Base-by-base conservation (phyloP, 2,888 invertebrate species). In the Colostygia pectinataria region DNA sequence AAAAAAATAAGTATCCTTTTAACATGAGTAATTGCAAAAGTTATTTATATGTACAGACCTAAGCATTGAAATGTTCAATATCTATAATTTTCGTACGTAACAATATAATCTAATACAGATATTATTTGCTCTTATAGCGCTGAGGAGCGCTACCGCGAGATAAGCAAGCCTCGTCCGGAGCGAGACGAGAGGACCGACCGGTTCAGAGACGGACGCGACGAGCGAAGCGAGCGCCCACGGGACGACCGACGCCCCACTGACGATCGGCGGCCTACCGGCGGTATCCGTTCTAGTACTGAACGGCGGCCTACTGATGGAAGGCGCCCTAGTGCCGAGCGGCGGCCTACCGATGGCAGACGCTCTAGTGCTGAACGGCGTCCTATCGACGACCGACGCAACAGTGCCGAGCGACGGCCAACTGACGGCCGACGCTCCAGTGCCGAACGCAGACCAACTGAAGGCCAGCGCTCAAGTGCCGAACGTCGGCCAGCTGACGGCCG, bases 121-220 rank as follows among this genome's bases (percentile, higher is more conserved):
- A 6, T 20, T 6, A 20, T 20, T 20, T 6, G 4, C 5, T 74
- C 78, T 0, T 61, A 68, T 29, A 84, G 82, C 59, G 73, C 65
- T 3, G 81, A 80, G 14, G 76, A 74, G 1, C 79, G 77, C 3
- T 77, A 66, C 53, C 70, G 67, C 37, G 80, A 80, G 9, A 71
- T 74, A 15, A 66, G 14, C 48, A 62, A 70, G 33, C 38, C 33
- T 38, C 59, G 61, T 9, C 58, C 45, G n/a, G 63, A 61, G 5
- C 51, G 54, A 20, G 69, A 70, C 2, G 59, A 52, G 0, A 64
- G 68, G 36, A 62, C 65, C 10, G 75, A 73, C 23, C 59, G 67
- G 0, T 71, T 61, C 54, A 63, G 59, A 18, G 59, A 65, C 2
- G 23, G 20, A 36, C 42, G 31, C 55, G 59, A 36, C 18, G 55